Evolutionary conservation across 2,888 invertebrate genomes (phyloP).

Genomic region (Thymelicus sylvestris): DNA sequence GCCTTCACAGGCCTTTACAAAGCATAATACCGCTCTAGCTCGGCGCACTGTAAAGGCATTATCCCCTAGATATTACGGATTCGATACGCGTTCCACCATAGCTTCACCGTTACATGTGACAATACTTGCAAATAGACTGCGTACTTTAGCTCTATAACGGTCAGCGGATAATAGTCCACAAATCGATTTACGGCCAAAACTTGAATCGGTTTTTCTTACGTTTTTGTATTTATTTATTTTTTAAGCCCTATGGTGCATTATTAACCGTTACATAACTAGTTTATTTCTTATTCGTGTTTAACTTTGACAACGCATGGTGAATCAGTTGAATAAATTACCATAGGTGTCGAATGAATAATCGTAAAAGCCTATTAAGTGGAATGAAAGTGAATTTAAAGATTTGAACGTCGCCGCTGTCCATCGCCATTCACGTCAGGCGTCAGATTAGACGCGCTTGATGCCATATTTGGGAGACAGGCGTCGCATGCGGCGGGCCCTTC

Average conservation of each 20-base stretch:
- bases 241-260: neutral
- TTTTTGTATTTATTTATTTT: slow-evolving; percentile 6
- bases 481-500: slow-evolving; percentile 64
- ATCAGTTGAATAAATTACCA: slow-evolving; percentile 20
- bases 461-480: slow-evolving; percentile 56
- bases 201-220: slow-evolving; percentile 22
- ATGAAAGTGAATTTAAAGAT: slow-evolving; percentile 58
- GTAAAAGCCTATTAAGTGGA: slow-evolving; percentile 32
- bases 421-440: slow-evolving; percentile 50
- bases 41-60: slow-evolving; percentile 58
- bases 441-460: slow-evolving; percentile 59
- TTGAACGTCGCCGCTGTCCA: slow-evolving; percentile 51
- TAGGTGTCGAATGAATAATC: slow-evolving; percentile 20
- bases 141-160: slow-evolving; percentile 34
- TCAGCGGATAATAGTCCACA: slow-evolving; percentile 30
- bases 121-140: slow-evolving; percentile 48
- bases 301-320: neutral
- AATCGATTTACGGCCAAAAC: slow-evolving; percentile 37
- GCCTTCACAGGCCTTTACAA: slow-evolving; percentile 62
- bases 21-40: slow-evolving; percentile 66
- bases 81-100: slow-evolving; percentile 65
- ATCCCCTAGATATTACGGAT: slow-evolving; percentile 64
- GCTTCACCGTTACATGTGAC: slow-evolving; percentile 51
- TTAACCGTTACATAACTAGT: neutral
- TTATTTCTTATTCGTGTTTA: no score